These are phyloP conservation scores for Pristionchus japonicus DNA, from an alignment of 2,888 invertebrate genomes.

Conservation along the genomic window DNA sequence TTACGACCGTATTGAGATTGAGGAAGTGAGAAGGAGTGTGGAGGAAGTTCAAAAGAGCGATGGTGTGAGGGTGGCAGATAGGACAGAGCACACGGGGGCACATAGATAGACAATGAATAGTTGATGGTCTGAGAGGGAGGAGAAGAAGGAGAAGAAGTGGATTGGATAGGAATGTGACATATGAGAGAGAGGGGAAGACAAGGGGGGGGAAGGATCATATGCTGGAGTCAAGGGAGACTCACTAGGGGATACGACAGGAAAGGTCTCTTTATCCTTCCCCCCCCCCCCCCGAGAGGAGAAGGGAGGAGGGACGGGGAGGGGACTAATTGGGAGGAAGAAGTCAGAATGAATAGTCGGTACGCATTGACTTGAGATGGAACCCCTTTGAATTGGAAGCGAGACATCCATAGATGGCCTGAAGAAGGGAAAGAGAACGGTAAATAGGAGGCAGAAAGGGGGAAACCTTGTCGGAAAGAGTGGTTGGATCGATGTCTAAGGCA, in stretches of 20 bases:
- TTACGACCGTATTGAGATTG: too few species aligned
- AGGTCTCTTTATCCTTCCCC: conserved; percentile 25
- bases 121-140: conserved; percentile 12
- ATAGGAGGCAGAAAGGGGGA: not conserved
- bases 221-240: conserved; percentile 26
- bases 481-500: conserved; percentile 45
- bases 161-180: conserved; percentile 42
- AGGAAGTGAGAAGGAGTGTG: not conserved
- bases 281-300: not conserved
- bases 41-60: not conserved
- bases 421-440: conserved; percentile 8
- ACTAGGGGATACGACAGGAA: conserved; percentile 16
- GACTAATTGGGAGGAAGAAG: not conserved
- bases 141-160: not conserved
- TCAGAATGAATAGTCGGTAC: conserved; percentile 18
- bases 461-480: conserved; percentile 45
- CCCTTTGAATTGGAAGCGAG: conserved; percentile 47
- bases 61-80: not conserved
- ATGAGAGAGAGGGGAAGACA: not conserved
- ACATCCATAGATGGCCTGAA: conserved; percentile 46
- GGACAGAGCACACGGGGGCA: not conserved
- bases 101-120: conserved; percentile 37
- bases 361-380: conserved; percentile 48
- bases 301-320: not conserved
- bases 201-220: not conserved